These are phyloP conservation scores for Magallana angulata DNA, from an alignment of 1,140 invertebrate species.

Conservation along the genomic window DNA sequence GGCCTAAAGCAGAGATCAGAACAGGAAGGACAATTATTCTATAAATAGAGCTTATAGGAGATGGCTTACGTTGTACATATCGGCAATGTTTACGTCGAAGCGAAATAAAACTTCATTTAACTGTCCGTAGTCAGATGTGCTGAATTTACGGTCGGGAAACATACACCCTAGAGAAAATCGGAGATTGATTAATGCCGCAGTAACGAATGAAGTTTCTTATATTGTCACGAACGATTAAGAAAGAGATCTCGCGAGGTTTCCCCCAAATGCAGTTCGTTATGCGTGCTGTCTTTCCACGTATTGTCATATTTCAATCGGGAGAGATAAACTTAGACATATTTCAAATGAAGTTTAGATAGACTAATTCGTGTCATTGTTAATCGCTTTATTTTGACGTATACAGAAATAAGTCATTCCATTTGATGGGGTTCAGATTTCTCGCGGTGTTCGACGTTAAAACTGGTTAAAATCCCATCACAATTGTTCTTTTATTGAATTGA, in stretches of 20 bases:
- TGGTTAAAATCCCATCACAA: too few species aligned
- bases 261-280: neutral
- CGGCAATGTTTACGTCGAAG: neutral
- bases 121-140: neutral
- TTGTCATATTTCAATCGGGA: neutral
- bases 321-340: neutral
- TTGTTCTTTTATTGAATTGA: too few species aligned
- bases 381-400: too few species aligned
- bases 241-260: neutral
- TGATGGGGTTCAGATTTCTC: too few species aligned
- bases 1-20: too few species aligned
- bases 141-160: neutral
- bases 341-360: neutral
- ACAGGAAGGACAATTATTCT: too few species aligned
- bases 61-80: too few species aligned
- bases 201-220: slow-evolving; percentile 12
- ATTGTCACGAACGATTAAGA: slow-evolving; percentile 31
- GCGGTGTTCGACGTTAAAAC: too few species aligned
- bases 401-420: too few species aligned
- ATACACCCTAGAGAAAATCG: slow-evolving; percentile 3
- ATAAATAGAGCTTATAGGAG: too few species aligned
- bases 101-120: slow-evolving; percentile 20
- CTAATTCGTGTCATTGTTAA: too few species aligned
- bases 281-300: neutral
- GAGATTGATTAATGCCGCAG: slow-evolving; percentile 23